Evolutionary conservation across 2,888 invertebrate species (phyloP).

Genomic region (Parnassius glacialis): DNA sequence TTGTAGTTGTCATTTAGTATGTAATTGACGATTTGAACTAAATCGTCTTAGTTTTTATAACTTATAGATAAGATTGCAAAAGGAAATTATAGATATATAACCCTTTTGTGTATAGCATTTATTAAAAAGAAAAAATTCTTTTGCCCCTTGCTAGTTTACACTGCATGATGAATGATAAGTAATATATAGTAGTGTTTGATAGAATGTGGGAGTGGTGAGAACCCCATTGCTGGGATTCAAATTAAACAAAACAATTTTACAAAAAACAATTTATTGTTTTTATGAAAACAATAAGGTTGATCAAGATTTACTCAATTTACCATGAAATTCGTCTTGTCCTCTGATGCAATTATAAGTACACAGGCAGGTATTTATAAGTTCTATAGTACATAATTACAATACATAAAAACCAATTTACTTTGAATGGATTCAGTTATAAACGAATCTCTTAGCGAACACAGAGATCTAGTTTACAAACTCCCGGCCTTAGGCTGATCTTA

Average conservation of each 20-base stretch:
- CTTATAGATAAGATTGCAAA: too few species aligned
- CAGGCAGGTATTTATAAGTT: slow-evolving; percentile 27
- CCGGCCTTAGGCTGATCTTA: slow-evolving; percentile 23
- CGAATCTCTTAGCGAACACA: slow-evolving; percentile 22
- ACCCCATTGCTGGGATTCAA: slow-evolving; percentile 24
- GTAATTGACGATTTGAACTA: too few species aligned
- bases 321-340: slow-evolving; percentile 26
- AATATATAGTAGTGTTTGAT: too few species aligned
- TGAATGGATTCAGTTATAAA: slow-evolving; percentile 23
- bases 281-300: slow-evolving; percentile 27
- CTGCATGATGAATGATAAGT: too few species aligned
- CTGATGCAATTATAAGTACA: slow-evolving; percentile 28
- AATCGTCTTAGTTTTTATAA: too few species aligned
- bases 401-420: slow-evolving; percentile 26
- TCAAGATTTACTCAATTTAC: slow-evolving; percentile 27
- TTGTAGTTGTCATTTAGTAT: too few species aligned
- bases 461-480: slow-evolving; percentile 27
- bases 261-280: slow-evolving; percentile 29
- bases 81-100: too few species aligned
- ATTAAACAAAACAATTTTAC: slow-evolving; percentile 28
- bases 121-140: too few species aligned
- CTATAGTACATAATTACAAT: slow-evolving; percentile 29
- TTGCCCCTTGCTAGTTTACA: too few species aligned
- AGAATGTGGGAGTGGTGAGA: slow-evolving; percentile 16
- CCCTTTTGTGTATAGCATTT: too few species aligned